Conservation (phyloP, 2,113 vertebrate genomes). For the Tenrec ecaudatus region DNA sequence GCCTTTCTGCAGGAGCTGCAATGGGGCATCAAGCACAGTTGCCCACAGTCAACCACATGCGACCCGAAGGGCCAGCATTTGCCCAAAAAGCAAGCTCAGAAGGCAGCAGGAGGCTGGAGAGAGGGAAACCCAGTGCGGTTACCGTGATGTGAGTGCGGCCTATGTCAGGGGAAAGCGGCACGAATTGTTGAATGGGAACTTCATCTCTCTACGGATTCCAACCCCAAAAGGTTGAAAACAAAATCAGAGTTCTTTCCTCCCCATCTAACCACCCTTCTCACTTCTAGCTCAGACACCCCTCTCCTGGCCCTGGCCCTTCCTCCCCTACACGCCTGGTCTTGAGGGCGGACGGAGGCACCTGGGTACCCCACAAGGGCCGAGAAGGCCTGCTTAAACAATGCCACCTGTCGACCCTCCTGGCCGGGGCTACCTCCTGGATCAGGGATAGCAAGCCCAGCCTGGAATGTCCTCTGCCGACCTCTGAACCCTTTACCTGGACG, state of each 20-base stretch:
- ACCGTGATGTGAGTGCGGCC: no score
- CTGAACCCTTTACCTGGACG: conserved; percentile 78
- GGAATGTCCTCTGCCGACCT: neutral
- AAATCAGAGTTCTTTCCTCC: rapidly evolving
- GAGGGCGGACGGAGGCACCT: neutral
- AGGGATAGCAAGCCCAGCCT: neutral
- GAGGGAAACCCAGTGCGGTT: no score
- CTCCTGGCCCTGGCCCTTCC: neutral
- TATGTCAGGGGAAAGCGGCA: no score
- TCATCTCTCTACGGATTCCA: no score
- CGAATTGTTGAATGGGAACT: no score
- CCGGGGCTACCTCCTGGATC: rapidly evolving
- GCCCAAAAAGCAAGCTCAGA: neutral
- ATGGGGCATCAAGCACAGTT: no score
- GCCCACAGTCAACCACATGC: no score
- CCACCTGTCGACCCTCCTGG: rapidly evolving
- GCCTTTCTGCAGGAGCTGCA: no score
- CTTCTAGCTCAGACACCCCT: neutral
- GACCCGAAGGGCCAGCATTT: no score
- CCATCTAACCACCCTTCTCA: rapidly evolving
- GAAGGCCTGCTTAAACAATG: rapidly evolving
- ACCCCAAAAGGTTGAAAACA: neutral
- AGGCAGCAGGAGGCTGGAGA: no score
- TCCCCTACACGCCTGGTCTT: neutral
- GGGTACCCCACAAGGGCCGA: rapidly evolving